phyloP scores from a whole-genome alignment of 2,113 vertebrate genomes.

The Dipodomys spectabilis region DNA sequence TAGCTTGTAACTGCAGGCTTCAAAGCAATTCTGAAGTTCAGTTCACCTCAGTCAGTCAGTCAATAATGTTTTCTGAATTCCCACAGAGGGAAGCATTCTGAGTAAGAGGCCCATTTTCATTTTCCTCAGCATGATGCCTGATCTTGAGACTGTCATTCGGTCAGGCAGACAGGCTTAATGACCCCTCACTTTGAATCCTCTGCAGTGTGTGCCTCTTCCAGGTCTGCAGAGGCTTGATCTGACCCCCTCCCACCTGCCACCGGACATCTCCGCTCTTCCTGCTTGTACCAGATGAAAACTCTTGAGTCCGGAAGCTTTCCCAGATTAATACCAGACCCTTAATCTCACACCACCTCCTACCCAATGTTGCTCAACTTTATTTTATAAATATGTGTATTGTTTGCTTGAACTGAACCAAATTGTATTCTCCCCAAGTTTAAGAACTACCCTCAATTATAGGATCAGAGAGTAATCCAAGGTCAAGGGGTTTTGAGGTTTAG shows the following conservation, averaged over 20 bases:
- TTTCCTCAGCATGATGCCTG: conserved; percentile 37
- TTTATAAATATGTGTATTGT: conserved; percentile 75
- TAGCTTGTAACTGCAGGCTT: conserved; percentile 63
- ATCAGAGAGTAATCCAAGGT: conserved; percentile 44
- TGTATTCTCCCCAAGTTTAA: conserved; percentile 57
- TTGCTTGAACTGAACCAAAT: conserved; percentile 55
- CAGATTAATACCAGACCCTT: conserved; percentile 73
- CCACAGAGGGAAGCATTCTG: neutral
- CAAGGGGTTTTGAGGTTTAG: conserved; percentile 58
- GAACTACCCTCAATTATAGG: conserved; percentile 59
- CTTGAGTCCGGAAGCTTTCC: conserved; percentile 63
- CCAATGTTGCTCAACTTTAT: conserved; percentile 35
- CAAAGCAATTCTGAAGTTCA: conserved; percentile 65
- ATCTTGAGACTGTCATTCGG: neutral
- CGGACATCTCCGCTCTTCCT: neutral
- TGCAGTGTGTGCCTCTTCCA: neutral
- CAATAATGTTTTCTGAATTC: conserved; percentile 66
- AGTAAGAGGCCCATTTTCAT: conserved; percentile 49
- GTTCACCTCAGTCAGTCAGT: conserved; percentile 41
- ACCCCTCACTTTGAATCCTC: conserved; percentile 26
- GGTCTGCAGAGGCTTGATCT: neutral
- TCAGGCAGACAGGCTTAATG: conserved; percentile 31
- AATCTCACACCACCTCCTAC: conserved; percentile 54
- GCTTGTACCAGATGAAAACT: conserved; percentile 64
- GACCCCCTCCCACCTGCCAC: conserved; percentile 20